Base-by-base conservation (phyloP, 2,113 vertebrate species). In the Sigmodon hispidus region DNA sequence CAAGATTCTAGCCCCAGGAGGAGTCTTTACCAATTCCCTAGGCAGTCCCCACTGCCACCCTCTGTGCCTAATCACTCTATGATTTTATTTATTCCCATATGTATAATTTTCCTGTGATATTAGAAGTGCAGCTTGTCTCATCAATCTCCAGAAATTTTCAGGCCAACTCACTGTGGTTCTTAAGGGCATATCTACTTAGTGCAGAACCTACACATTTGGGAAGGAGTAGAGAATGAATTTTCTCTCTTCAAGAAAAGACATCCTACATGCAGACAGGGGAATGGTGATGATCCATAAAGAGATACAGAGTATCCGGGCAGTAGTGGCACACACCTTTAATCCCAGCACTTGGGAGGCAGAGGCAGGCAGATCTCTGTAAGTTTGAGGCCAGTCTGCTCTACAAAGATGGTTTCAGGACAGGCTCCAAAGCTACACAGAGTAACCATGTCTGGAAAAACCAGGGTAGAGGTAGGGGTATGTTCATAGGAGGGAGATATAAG, bases 201-300 rank as follows among this genome's bases (percentile, higher is more conserved):
- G 22, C n/a, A 45, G 61, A 43, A 36, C 34, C 22, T 67, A 36
- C 36, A 17, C 65, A n/a, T 57, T 11, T 9, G 29, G 40, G 52
- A 73, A 45, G 16, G 45, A 22, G 69, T 77, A 73, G 29, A 69
- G 55, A 22, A 50, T 24, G 1, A 21, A 13, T 52, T 7, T 48
- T 83, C 59, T 70, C 59, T 81, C 52, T n/a, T 67, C 52, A 26
- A 95, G 45, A 93, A 61, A n/a, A 93, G 36, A 93, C 17, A 40
- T 79, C 76, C 24, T 63, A 17, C 69, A 15, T 34, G 8, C 15
- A 67, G 9, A 57, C 7, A 72, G 34, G 72, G 52, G 24, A 63
- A 63, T 31, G 65, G 36, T 81, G 63, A 31, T 24, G 36, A 31
- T 26, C 43, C 89, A 65, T 65, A 80, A 6, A 81, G 61, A 52